Percentiles rank a stretch among this genome's conserved stretches.
Evolutionary conservation across 2,888 invertebrate species (phyloP).

Genomic region (Isotomurus palustris): DNA sequence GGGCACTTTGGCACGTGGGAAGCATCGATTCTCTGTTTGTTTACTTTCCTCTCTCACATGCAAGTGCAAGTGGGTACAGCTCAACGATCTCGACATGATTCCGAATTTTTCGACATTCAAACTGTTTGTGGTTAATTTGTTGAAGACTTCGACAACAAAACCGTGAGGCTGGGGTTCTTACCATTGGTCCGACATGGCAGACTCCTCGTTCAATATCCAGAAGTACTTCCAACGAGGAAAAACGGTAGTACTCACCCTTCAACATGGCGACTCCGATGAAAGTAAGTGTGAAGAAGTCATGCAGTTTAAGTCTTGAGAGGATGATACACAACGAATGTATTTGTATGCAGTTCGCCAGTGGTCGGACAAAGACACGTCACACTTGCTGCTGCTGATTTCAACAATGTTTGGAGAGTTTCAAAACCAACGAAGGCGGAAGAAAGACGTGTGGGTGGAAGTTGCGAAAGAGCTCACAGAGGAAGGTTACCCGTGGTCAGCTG

Average conservation of each 20-base stretch:
- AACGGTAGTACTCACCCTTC: constrained; percentile 28
- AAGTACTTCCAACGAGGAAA: constrained; percentile 31
- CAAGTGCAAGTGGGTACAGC: no score
- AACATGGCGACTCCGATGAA: constrained; percentile 23
- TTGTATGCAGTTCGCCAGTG: constrained; percentile 27
- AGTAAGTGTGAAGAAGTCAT: constrained; percentile 6
- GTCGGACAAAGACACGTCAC: constrained; percentile 23
- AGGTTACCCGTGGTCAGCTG: constrained; percentile 23
- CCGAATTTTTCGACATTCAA: no score
- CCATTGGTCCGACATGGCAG: no score
- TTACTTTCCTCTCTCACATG: no score
- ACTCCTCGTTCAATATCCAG: constrained; percentile 13
- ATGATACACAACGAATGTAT: no score
- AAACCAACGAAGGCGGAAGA: constrained; percentile 23
- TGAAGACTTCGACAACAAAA: no score
- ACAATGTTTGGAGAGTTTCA: constrained; percentile 23
- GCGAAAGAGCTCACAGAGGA: constrained; percentile 8
- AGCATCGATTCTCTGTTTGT: no score
- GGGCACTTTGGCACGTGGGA: no score
- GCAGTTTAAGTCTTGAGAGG: neutral
- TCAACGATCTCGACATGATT: no score
- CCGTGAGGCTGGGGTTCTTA: no score
- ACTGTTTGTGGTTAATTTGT: no score
- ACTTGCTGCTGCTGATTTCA: constrained; percentile 19
- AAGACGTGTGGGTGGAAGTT: constrained; percentile 33